Percentiles rank a stretch among this genome's conserved stretches.
These are phyloP conservation scores for Torymus tubicola DNA, from an alignment of 2,888 invertebrate species.

Conservation along the genomic window DNA sequence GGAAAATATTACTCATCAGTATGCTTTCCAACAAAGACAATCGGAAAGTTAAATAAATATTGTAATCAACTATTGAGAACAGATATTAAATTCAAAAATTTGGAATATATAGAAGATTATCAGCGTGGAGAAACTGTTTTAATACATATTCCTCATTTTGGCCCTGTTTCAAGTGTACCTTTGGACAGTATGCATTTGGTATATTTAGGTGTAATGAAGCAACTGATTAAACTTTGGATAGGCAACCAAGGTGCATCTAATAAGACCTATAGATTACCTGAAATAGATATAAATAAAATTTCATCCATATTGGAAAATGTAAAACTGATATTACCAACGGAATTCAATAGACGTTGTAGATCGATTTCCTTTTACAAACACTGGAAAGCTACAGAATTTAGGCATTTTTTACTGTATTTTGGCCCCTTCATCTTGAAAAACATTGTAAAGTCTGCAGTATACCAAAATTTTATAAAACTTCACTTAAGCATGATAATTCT, in stretches of 20 bases:
- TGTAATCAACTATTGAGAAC: slow-evolving; percentile 3
- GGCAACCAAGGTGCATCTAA: no score
- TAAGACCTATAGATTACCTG: no score
- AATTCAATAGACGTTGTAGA: background rate
- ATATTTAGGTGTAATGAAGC: no score
- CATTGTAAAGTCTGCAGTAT: background rate
- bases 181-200: no score
- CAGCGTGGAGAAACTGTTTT: no score
- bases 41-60: background rate
- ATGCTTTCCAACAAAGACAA: background rate
- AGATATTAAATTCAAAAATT: slow-evolving; percentile 4
- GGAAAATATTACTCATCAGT: slow-evolving; percentile 4
- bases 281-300: no score
- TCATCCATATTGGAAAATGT: no score
- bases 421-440: background rate
- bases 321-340: no score
- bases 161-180: no score
- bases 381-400: slow-evolving; percentile 20
- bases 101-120: background rate
- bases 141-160: no score
- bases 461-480: background rate
- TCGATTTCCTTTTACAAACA: background rate
- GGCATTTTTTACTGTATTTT: slow-evolving; percentile 27
- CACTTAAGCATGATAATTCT: background rate
- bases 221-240: no score